Evolutionary conservation across 1,140 invertebrate genomes (phyloP), one percentile per base, ranked within the genome.

Genomic region (Drosophila auraria): DNA sequence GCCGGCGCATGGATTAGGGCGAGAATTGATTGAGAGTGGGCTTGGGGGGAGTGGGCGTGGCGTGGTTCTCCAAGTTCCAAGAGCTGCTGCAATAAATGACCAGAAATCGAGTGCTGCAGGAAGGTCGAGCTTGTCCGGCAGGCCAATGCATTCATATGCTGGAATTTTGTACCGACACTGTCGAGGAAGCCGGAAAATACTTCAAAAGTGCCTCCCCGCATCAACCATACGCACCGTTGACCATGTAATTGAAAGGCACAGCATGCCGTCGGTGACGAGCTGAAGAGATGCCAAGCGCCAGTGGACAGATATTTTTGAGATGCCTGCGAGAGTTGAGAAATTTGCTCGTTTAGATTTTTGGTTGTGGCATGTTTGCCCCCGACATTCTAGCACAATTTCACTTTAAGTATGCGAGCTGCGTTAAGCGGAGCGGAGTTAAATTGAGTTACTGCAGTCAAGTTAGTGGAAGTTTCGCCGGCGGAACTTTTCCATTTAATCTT

Each of bases 91-190:
- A 79, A 63, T 59, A 66, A 45, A 75, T 61, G 73, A 57, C 64
- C 73, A 50, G 53, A 61, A 68, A 61, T 60, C 57, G 64, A 68
- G 74, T 51, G 62, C 20, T 42, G 72, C 62, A 60, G 44, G 42
- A 63, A 64, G 70, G 70, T 75, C 60, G 33, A 53, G 17, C 36
- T 42, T 64, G 59, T 53, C 27, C 23, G 58, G 36, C 53, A 57
- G 20, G 38, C 53, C 65, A 71, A 23, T 78, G 76, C 75, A 79
- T 40, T 47, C 73, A 70, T 54, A 78, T 78, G 56, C 76, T 78
- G 75, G 44, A 58, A 78, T 71, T 79, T 47, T 42, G 63, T 78
- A 51, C 17, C 56, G 62, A 47, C 74, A 75, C 73, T 38, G 44
- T 53, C 71, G 27, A 47, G 62, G 47, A 73, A 61, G 68, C 47